Evolutionary conservation across 2,113 vertebrate species (phyloP), one percentile per base, ranked within the genome.

Genomic region (Lepisosteus oculatus): DNA sequence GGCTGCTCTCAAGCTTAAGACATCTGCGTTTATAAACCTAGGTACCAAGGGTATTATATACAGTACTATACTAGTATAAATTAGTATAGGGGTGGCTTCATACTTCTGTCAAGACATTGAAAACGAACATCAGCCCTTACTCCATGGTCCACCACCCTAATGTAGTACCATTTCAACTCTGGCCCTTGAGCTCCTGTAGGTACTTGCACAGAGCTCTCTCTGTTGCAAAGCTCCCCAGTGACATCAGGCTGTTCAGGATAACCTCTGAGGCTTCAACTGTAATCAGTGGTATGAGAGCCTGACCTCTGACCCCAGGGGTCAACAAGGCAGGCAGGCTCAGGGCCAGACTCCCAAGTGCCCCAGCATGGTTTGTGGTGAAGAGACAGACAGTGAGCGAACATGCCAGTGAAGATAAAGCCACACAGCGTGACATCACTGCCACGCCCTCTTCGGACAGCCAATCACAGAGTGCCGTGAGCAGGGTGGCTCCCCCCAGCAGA

Each of bases 341-440:
- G 51, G 87, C 80, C 66, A 89, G 76, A 8, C 88, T 77, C 0
- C 84, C 84, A 17, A 88, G 14, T 59, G 83, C 81, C 45, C 91
- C 91, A 29, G 76, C 69, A 3, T 74, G 72, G 62, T 87, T 91
- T 29, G 84, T 75, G 1, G 87, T 82, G 75, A 92, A 91, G 47
- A 91, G 73, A 43, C 90, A 92, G 72, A 90, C 91, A 0, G 77
- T 91, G 68, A 93, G 79, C 13, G 83, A 83, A 80, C 91, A 91
- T 76, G 87, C 89, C 55, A 93, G 75, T 1, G 90, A 88, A 0
- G 86, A 90, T 12, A 92, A 71, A 3, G 85, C 82, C 65, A 87
- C 64, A 77, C 88, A 92, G 74, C 83, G 83, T 1, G 81, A 87
- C 82, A 91, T 78, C 45, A 90, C 43, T 0, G 79, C 56, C 61